phyloP scores from a whole-genome alignment of 2,888 invertebrate genomes.

The Isotomurus palustris region DNA sequence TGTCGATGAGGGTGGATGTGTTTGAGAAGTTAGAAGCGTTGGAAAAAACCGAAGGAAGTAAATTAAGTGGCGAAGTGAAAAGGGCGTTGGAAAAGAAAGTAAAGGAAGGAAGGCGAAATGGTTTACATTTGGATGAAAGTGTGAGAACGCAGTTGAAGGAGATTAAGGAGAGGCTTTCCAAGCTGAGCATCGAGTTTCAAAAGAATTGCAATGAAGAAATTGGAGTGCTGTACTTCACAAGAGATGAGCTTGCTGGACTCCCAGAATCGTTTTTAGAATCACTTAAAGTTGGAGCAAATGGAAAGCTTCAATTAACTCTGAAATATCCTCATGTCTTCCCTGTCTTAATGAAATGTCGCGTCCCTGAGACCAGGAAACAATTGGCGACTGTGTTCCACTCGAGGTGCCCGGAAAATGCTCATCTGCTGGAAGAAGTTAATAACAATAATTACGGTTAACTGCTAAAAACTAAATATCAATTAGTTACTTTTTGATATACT shows the following conservation, averaged over 20 bases:
- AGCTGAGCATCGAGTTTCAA: slow-evolving; percentile 51
- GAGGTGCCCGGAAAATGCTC: slow-evolving; percentile 53
- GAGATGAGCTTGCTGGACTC: slow-evolving; percentile 51
- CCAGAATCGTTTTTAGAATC: slow-evolving; percentile 47
- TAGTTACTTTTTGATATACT: too few relatives aligned
- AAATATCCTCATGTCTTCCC: slow-evolving; percentile 55
- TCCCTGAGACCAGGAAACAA: slow-evolving; percentile 50
- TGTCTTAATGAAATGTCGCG: slow-evolving; percentile 51
- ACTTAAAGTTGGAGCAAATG: slow-evolving; percentile 47
- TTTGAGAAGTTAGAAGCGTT: slow-evolving; percentile 51
- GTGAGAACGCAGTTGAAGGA: slow-evolving; percentile 50
- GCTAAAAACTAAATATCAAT: too few relatives aligned
- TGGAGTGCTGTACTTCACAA: slow-evolving; percentile 51
- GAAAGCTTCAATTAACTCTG: slow-evolving; percentile 51
- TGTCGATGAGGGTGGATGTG: slow-evolving; percentile 54
- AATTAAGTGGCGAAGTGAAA: slow-evolving; percentile 49
- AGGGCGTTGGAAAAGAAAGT: slow-evolving; percentile 52
- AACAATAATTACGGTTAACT: too few relatives aligned
- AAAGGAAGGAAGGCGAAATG: slow-evolving; percentile 52
- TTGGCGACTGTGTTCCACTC: slow-evolving; percentile 52
- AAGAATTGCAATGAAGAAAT: slow-evolving; percentile 53
- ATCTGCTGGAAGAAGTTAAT: slow-evolving; percentile 53
- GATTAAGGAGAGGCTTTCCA: slow-evolving; percentile 52
- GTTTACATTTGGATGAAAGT: slow-evolving; percentile 51
- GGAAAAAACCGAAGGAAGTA: slow-evolving; percentile 44